Conservation (phyloP, 2,113 vertebrate genomes). For the Poecilia latipinna region DNA sequence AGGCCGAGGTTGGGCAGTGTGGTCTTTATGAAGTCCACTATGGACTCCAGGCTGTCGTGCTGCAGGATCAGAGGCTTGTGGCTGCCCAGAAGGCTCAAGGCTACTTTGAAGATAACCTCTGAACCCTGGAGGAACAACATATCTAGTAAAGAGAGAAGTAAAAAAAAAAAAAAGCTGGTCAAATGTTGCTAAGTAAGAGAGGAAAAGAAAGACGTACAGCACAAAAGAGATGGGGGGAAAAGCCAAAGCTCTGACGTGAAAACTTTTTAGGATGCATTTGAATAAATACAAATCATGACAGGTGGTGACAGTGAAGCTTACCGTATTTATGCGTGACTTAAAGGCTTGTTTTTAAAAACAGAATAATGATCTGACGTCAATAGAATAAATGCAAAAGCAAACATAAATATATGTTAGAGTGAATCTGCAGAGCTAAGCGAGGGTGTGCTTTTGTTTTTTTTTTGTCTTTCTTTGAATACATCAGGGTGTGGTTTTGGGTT, state of each 20-base stretch:
- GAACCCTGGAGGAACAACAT: conserved; percentile 94
- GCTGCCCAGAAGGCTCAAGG: conserved; percentile 91
- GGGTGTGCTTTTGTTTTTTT: conserved; percentile 47
- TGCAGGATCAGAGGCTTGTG: conserved; percentile 95
- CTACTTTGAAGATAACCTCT: conserved; percentile 96
- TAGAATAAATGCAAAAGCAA: conserved; percentile 32
- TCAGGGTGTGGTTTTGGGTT: conserved; percentile 56
- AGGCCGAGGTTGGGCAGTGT: conserved; percentile 92
- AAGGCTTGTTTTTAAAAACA: conserved; percentile 16
- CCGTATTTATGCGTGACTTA: conserved; percentile 24
- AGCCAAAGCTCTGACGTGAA: neutral
- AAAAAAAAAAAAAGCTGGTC: neutral
- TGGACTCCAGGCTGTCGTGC: conserved; percentile 92
- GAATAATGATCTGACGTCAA: conserved; percentile 49
- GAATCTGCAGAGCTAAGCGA: conserved; percentile 30
- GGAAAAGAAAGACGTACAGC: neutral
- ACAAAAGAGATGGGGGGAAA: neutral
- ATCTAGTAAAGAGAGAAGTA: conserved; percentile 76
- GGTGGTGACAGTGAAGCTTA: conserved; percentile 13
- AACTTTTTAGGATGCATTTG: neutral
- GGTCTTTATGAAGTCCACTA: conserved; percentile 95
- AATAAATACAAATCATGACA: conserved; percentile 17
- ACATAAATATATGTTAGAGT: conserved; percentile 45
- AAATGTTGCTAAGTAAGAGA: neutral
- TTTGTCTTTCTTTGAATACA: conserved; percentile 42